Conservation (phyloP, 1,140 invertebrate genomes). For the Aphelinus certus region DNA sequence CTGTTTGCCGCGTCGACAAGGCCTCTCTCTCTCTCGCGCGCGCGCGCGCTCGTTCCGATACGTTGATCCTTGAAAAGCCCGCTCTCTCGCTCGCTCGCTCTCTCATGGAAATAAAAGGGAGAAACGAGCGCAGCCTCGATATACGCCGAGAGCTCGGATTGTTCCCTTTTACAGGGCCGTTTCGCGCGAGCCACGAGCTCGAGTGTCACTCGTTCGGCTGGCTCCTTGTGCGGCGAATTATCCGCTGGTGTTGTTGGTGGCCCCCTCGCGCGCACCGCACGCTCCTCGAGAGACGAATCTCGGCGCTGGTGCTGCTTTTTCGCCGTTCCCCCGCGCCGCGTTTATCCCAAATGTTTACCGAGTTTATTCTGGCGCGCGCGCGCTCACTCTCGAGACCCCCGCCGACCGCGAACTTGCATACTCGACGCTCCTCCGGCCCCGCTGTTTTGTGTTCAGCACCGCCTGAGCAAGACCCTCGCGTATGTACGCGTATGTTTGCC, state of each 20-base stretch:
- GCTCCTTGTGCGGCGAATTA: too few species aligned
- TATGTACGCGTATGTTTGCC: too few species aligned
- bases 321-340: neutral
- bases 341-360: constrained; percentile 33
- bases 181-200: neutral
- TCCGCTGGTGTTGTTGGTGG: too few species aligned
- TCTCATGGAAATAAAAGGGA: neutral
- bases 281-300: too few species aligned
- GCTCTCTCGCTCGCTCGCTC: too few species aligned
- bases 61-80: neutral
- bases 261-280: too few species aligned
- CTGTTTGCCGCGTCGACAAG: neutral
- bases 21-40: neutral
- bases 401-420: too few species aligned
- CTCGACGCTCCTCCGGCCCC: too few species aligned
- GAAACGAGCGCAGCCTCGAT: neutral
- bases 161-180: neutral
- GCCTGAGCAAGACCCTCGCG: too few species aligned
- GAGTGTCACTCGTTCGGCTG: constrained; percentile 23
- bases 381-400: too few species aligned
- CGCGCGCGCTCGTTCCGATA: neutral
- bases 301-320: neutral
- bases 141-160: neutral
- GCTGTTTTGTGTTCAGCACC: too few species aligned
- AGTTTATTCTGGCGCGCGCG: too few species aligned